Evolutionary conservation across 30 jellyfish, hydroid and myxozoan species (phyloP).

Genomic region (Aurelia aurita complex sp. Pacific): DNA sequence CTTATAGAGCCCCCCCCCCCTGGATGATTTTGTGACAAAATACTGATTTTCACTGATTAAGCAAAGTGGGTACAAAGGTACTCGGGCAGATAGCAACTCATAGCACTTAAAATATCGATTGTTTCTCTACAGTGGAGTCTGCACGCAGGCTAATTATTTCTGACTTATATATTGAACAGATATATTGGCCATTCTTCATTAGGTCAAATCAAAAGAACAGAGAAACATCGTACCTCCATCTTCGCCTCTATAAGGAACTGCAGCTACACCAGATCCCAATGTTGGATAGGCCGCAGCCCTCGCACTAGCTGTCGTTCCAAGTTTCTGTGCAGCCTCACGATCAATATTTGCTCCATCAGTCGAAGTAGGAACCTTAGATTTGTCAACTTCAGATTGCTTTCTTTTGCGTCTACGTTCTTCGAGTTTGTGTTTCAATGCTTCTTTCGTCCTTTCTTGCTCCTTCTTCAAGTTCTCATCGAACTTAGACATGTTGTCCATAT

Average conservation of each 20-base stretch:
- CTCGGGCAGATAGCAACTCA: no score
- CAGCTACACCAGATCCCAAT: neutral
- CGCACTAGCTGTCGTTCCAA: slow-evolving; percentile 47
- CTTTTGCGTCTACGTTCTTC: slow-evolving; percentile 87
- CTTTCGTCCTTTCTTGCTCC: slow-evolving; percentile 96
- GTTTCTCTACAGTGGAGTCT: no score
- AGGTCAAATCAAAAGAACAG: neutral
- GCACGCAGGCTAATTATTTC: no score
- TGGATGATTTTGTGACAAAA: no score
- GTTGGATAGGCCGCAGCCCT: slow-evolving; percentile 44
- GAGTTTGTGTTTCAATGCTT: slow-evolving; percentile 75
- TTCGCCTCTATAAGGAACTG: neutral
- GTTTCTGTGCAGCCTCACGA: slow-evolving; percentile 6
- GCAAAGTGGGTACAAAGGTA: no score
- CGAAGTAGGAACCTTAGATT: slow-evolving; percentile 12
- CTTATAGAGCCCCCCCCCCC: no score
- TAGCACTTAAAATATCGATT: no score
- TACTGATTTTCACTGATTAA: no score
- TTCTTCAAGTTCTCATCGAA: slow-evolving; percentile 81
- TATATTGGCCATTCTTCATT: no score
- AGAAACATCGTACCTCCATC: slow-evolving; percentile 8
- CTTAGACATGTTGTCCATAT: slow-evolving; percentile 78
- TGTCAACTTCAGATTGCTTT: slow-evolving; percentile 57
- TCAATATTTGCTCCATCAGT: no score
- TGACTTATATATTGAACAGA: no score